Conservation (phyloP, 2,113 vertebrate species). For the Pachyramphus minor region DNA sequence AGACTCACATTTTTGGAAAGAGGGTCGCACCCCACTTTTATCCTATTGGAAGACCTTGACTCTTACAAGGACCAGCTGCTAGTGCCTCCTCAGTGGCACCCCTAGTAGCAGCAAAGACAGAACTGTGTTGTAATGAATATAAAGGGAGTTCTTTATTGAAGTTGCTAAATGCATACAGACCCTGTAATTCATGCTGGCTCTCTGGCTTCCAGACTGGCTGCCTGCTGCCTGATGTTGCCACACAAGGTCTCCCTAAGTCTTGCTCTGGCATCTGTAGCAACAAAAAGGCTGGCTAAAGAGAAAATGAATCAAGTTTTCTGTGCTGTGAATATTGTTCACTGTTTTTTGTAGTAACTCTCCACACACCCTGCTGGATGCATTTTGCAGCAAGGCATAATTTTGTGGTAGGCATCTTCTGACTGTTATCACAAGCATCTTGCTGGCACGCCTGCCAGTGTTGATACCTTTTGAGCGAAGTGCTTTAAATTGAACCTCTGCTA, state of each 20-base stretch:
- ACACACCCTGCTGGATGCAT: not conserved
- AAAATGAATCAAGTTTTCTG: not conserved
- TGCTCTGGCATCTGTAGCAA: not conserved
- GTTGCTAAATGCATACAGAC: not conserved
- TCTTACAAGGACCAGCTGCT: not conserved
- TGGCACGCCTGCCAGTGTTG: not conserved
- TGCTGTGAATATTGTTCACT: not conserved
- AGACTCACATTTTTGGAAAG: not conserved
- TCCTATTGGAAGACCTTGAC: not conserved
- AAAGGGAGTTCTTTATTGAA: slow-evolving; percentile 29
- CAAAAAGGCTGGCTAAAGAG: not conserved
- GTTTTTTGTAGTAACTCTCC: not conserved
- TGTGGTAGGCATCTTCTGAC: not conserved
- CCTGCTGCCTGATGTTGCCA: slow-evolving; percentile 25
- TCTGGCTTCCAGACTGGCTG: slow-evolving; percentile 28
- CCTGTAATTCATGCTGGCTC: not conserved
- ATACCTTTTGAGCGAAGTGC: not conserved
- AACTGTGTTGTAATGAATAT: slow-evolving; percentile 36
- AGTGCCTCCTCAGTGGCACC: not conserved
- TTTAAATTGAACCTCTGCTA: not conserved
- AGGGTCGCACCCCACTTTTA: not conserved
- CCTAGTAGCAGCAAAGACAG: slow-evolving; percentile 12
- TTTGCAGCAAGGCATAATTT: not conserved
- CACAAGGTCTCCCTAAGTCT: slow-evolving; percentile 22
- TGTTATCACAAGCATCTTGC: not conserved